Percentiles rank a stretch among this genome's conserved stretches.
phyloP scores from a whole-genome alignment of 2,888 invertebrate genomes.

The Agrypnus murinus region DNA sequence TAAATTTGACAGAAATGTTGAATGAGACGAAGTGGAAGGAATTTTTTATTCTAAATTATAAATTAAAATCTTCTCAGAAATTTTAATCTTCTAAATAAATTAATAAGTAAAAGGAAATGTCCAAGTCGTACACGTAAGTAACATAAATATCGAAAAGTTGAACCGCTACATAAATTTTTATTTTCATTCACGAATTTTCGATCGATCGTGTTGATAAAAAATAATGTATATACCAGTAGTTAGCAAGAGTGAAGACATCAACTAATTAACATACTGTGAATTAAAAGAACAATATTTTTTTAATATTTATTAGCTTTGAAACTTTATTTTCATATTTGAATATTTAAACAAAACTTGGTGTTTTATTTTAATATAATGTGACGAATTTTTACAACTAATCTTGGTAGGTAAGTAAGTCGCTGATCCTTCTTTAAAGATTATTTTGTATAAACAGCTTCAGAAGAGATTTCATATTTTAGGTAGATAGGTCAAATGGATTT shows the following conservation, averaged over 20 bases:
- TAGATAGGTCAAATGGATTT: too few relatives aligned
- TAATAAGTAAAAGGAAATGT: constrained; percentile 17
- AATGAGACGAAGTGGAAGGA: constrained; percentile 15
- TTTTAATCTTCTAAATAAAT: constrained; percentile 25
- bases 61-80: not conserved
- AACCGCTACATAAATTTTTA: constrained; percentile 23
- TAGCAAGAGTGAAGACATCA: constrained; percentile 6
- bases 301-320: not conserved
- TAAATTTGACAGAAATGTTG: constrained; percentile 19
- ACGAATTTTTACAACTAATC: too few relatives aligned
- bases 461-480: too few relatives aligned
- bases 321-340: not conserved
- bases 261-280: constrained; percentile 17
- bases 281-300: constrained; percentile 11
- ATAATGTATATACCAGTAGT: not conserved
- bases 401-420: too few relatives aligned
- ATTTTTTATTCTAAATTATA: constrained; percentile 24
- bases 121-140: not conserved
- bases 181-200: constrained; percentile 18
- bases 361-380: too few relatives aligned
- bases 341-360: not conserved
- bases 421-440: too few relatives aligned
- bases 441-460: too few relatives aligned
- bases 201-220: not conserved
- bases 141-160: constrained; percentile 24